Base-by-base conservation (phyloP, 2,888 invertebrate genomes). In the Perizoma affinitatum region DNA sequence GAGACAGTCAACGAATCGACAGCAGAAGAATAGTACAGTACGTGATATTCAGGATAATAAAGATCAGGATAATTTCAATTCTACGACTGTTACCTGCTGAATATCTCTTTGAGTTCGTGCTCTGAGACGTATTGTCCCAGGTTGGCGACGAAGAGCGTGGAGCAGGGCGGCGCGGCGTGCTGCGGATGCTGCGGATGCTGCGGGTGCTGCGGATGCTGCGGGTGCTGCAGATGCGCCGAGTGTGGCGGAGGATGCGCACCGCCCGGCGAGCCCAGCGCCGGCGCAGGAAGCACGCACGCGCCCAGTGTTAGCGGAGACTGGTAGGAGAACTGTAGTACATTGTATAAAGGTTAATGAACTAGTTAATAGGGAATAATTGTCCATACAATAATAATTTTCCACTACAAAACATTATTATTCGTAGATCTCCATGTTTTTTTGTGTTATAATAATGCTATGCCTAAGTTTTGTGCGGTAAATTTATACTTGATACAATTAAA, bases 141-240 rank as follows among this genome's bases (percentile, higher is more conserved):
- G 93, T 99, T 99, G 83, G 99, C 99, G 84, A 99, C 98, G 93
- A 99, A 99, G 74, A 99, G 96, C 74, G 99, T 99, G 79, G 98
- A 98, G 94, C 98, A 98, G 76, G 98, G 98, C 75, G 97, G 96
- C 86, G 97, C 96, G 56, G 94, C 91, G 76, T 94, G 93, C 22
- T 22, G 22, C 22, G 22, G 22, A 3, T 93, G 90, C 75, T n/a
- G n/a, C n/a, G n/a, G n/a, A n/a, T n/a, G 74, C 88, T n/a, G n/a
- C 38, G 51, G n/a, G 72, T 77, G 87, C 81, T 82, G 86, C 74
- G 96, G 95, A 68, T 95, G 94, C 74, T 96, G 96, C 91, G 96
- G n/a, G 76, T 94, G 93, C 22, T 22, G 22, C 22, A 3, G 22
- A 3, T 93, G 90, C 75, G 74, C 88, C 38, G 51, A 22, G 72